Conservation (phyloP, 2,113 vertebrate genomes). For the Cisticola juncidis region DNA sequence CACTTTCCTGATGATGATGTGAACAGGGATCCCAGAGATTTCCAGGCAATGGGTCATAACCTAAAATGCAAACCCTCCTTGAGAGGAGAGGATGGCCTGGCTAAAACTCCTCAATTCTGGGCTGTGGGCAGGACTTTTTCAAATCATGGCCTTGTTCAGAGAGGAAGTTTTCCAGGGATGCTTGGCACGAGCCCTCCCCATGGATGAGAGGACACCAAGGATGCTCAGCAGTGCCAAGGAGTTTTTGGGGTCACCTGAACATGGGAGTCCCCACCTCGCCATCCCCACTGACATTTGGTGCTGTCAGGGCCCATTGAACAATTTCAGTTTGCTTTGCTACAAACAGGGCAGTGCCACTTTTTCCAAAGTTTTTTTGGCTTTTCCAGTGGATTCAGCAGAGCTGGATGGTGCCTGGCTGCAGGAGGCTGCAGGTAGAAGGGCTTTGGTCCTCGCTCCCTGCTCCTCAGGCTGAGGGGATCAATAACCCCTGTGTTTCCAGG, state of each 20-base stretch:
- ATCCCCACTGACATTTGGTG: neutral
- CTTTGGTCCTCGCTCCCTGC: conserved; percentile 36
- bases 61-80: neutral
- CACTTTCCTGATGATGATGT: neutral
- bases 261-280: neutral
- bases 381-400: conserved; percentile 45
- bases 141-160: fast-evolving
- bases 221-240: neutral
- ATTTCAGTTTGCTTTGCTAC: neutral
- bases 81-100: fast-evolving
- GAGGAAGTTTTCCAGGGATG: neutral
- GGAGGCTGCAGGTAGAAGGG: conserved; percentile 51
- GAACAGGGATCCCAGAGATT: neutral
- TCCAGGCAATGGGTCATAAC: fast-evolving
- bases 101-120: neutral
- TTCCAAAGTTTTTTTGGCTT: neutral
- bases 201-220: fast-evolving
- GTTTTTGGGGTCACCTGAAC: neutral
- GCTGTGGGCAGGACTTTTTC: neutral
- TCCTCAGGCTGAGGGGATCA: conserved; percentile 69
- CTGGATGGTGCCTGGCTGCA: conserved; percentile 51
- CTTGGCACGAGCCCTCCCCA: neutral
- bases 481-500: conserved; percentile 80
- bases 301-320: fast-evolving
- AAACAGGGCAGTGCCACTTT: neutral